Base-by-base conservation (phyloP, 2,888 invertebrate genomes). In the Trissolcus brochymenae region DNA sequence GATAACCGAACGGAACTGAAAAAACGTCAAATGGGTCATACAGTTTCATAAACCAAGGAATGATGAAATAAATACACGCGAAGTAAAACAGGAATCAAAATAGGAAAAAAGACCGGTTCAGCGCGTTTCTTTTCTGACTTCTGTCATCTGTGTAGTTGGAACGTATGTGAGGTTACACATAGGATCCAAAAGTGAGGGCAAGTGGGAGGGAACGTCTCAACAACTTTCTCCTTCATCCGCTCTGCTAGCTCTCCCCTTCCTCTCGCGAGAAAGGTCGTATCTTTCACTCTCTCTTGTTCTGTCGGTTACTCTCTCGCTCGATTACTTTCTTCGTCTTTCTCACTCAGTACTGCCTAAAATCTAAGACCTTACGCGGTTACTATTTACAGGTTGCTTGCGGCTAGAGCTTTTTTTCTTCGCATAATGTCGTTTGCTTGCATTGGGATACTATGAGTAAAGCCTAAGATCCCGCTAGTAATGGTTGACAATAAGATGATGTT, bases 141-240 rank as follows among this genome's bases (percentile, higher is more conserved):
- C 64, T 54, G 59, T 64, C 56, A 72, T 76, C 60, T 68, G 62
- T 65, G 57, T 71, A 62, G 56, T 41, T 49, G 55, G 50, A 65
- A 54, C 50, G 61, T 67, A 59, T 73, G 77, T 74, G 76, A 60
- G 68, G 66, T 65, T 81, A 76, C 75, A 56, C 76, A 70, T 77
- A 60, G 78, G 72, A 72, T 72, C 78, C 67, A 66, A 57, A 78
- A 73, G 65, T 61, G 72, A 72, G 73, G 79, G 74, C 60, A 51
- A 74, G 78, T 55, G 80, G 80, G 81, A 64, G 81, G 84, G 83
- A 81, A 81, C 82, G 82, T 83, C 84, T 85, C 84, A 84, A 87
- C 82, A 86, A 84, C 77, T 77, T 82, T 82, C 77, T 76, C 76
- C 79, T 77, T 79, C 77, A 68, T 53, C 51, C 78, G 64, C 64